A percentile compares a stretch with the other conserved stretches of the same genome.
Conservation (phyloP, 2,113 vertebrate species). For the Oxygymnocypris stewartii region DNA sequence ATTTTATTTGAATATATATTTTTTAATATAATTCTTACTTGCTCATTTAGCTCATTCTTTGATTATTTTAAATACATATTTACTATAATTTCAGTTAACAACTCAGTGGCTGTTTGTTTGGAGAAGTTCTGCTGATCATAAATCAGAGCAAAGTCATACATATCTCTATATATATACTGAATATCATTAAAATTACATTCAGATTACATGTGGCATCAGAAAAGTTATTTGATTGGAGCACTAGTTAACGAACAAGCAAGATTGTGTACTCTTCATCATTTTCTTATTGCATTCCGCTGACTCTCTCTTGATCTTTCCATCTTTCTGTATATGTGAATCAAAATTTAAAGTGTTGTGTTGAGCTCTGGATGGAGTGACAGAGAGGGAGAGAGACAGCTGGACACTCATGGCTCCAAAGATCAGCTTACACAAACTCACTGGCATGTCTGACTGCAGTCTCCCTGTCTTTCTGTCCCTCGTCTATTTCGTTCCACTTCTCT, state of each 20-base stretch:
- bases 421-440: constrained; percentile 52
- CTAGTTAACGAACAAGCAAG: background rate
- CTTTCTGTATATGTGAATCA: constrained; percentile 17
- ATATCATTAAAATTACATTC: background rate
- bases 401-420: constrained; percentile 40
- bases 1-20: background rate
- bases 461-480: constrained; percentile 39
- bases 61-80: background rate
- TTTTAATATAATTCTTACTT: background rate
- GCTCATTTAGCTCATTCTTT: too few species aligned
- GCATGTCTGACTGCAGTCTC: constrained; percentile 36
- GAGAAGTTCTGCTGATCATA: background rate
- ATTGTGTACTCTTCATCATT: background rate
- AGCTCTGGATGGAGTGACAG: constrained; percentile 34
- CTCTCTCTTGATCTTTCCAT: background rate
- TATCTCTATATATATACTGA: background rate
- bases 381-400: constrained; percentile 56
- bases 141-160: background rate
- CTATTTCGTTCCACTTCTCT: constrained; percentile 20
- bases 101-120: background rate
- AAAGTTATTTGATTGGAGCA: background rate
- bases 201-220: background rate
- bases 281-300: background rate
- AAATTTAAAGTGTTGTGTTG: constrained; percentile 46
- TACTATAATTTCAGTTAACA: background rate